Evolutionary conservation across 2,888 invertebrate species (phyloP).

Genomic region (Dichetophora obliterata): DNA sequence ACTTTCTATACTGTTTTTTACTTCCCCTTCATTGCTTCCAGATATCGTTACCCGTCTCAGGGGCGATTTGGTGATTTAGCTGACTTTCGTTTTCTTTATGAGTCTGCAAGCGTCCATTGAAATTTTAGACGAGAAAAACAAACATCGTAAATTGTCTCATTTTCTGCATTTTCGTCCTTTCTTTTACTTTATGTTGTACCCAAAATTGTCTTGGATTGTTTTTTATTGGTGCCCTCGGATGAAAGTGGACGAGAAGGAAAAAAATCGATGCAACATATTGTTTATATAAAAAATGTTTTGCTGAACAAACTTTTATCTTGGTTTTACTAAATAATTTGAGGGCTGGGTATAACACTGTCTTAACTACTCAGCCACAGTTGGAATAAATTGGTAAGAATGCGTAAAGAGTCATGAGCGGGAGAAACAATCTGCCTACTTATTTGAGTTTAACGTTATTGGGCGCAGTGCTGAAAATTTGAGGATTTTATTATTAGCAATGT

Average conservation of each 20-base stretch:
- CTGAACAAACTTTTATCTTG: not conserved
- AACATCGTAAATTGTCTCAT: slow-evolving; percentile 25
- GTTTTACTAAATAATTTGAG: not conserved
- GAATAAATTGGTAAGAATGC: not conserved
- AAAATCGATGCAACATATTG: slow-evolving; percentile 18
- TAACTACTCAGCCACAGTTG: too few relatives aligned
- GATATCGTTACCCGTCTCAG: not conserved
- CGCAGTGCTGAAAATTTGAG: not conserved
- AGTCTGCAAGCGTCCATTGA: slow-evolving; percentile 52
- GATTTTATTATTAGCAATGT: not conserved
- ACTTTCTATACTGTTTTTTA: not conserved
- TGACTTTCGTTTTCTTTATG: slow-evolving; percentile 45
- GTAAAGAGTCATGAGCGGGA: not conserved
- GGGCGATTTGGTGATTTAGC: not conserved
- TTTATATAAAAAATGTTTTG: slow-evolving; percentile 4
- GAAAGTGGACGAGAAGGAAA: not conserved
- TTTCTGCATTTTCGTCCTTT: not conserved
- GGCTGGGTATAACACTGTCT: too few relatives aligned
- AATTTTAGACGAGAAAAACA: slow-evolving; percentile 24
- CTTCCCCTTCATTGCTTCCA: not conserved
- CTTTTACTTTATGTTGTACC: not conserved
- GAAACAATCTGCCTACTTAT: not conserved
- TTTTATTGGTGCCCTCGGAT: not conserved
- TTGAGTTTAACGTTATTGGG: not conserved
- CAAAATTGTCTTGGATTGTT: not conserved